phyloP scores from a whole-genome alignment of 2,888 invertebrate genomes.

The Drosophila neutralis region DNA sequence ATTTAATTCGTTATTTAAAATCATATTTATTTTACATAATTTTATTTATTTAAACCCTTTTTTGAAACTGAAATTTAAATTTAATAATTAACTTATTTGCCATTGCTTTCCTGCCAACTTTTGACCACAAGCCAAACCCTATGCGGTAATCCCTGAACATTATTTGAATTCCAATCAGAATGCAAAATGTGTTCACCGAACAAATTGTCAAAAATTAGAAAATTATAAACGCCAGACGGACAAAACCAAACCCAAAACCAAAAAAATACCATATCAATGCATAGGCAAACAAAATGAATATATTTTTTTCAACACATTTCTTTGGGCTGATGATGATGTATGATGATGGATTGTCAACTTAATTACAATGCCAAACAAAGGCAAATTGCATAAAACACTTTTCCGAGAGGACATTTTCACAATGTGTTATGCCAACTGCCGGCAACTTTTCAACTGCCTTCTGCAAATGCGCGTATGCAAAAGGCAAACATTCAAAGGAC shows the following conservation, averaged over 20 bases:
- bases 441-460: constrained; percentile 33
- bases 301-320: constrained; percentile 22
- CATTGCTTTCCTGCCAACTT: neutral
- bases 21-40: neutral
- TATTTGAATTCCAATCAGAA: constrained; percentile 7
- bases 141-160: constrained; percentile 8
- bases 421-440: constrained; percentile 48
- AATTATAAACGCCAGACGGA: constrained; percentile 18
- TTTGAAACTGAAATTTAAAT: neutral
- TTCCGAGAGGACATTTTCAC: constrained; percentile 38
- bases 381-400: constrained; percentile 65
- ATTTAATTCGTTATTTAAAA: neutral
- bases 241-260: constrained; percentile 1
- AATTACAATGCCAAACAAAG: constrained; percentile 82
- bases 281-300: constrained; percentile 15
- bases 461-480: constrained; percentile 53
- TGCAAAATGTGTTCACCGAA: constrained; percentile 19
- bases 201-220: constrained; percentile 46
- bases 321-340: constrained; percentile 74
- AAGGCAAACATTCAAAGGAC: constrained; percentile 52
- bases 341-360: constrained; percentile 83
- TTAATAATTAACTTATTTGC: too few relatives aligned
- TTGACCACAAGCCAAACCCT: constrained; percentile 7
- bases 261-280: constrained; percentile 29
- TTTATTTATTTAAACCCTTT: neutral